Base-by-base conservation (phyloP, 1,140 invertebrate genomes). In the Drusus annulatus region DNA sequence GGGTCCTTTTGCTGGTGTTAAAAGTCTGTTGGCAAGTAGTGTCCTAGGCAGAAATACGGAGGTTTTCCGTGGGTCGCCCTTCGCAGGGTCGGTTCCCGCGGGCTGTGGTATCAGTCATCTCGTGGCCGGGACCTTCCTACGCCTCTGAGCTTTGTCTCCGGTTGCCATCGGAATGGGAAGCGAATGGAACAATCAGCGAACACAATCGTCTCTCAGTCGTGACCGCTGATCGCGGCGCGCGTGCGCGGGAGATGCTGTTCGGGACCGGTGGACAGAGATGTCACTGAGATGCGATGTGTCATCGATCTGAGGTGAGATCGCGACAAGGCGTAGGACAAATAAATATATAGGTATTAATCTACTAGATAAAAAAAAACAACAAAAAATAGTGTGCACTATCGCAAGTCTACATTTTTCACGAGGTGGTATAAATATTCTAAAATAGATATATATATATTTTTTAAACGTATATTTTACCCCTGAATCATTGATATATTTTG, bases 191-290 rank as follows among this genome's bases (percentile, higher is more conserved):
- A 52, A 71, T 71, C 68, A 51, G 68, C 36, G 68, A 52, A 71
- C 68, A 71, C 68, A 71, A 71, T 71, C 68, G 50, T 71, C 68
- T 2, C 68, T 71, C 68, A 15, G 68, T 71, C 68, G 68, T 71
- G 68, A 71, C 45, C 45, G 68, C 68, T 50, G 68, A 71, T 71
- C 68, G 68, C 68, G 62, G 36, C 68, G 68, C 50, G 68, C 68
- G 68, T 71, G 68, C 68, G 16, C 65, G 65, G 63, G 65, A 65
- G 62, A 65, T n/a, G 62, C 62, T 28, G 63, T 8, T 25, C 62
- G 28, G 28, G 31, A 31, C 68, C 19, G 50, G 31, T 23, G 50
- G 68, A 71, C 68, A 71, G 68, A 71, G 68, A 71, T 71, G 68
- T 71, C 68, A 71, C 45, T 17, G 68, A 51, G 36, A 51, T 51